Conservation (phyloP, 2,797 vertebrate species). For the Rhadinocentrus ornatus region DNA sequence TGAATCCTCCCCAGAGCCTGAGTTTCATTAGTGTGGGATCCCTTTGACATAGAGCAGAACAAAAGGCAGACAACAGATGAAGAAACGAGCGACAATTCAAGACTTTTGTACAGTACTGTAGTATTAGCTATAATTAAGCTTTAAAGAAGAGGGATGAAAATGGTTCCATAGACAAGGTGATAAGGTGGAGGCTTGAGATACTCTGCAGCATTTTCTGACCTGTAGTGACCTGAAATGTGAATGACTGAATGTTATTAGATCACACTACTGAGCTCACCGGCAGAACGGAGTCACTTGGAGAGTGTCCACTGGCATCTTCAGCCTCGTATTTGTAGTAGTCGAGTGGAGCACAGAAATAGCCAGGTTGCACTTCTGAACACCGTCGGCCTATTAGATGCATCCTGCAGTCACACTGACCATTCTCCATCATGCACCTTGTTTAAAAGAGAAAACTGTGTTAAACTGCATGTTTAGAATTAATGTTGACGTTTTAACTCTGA, state of each 20-base stretch:
- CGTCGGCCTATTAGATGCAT: slow-evolving; percentile 85
- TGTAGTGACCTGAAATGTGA: not conserved
- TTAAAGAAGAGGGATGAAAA: not conserved
- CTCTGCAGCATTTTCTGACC: not conserved
- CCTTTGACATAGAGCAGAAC: too few species aligned
- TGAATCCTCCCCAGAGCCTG: too few species aligned
- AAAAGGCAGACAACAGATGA: too few species aligned
- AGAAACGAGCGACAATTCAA: too few species aligned
- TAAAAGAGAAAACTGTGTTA: slow-evolving; percentile 8
- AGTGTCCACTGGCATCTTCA: slow-evolving; percentile 76
- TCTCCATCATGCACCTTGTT: slow-evolving; percentile 86
- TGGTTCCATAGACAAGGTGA: not conserved
- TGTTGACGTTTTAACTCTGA: not conserved
- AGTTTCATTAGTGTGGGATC: too few species aligned
- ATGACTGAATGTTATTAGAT: not conserved
- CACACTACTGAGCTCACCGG: slow-evolving; percentile 75
- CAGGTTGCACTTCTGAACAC: slow-evolving; percentile 87
- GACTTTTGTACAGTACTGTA: not conserved
- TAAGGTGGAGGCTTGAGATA: not conserved
- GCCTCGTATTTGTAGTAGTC: slow-evolving; percentile 89
- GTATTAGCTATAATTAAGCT: not conserved
- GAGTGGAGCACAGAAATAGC: slow-evolving; percentile 89
- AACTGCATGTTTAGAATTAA: not conserved
- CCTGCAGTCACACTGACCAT: slow-evolving; percentile 87
- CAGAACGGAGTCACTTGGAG: slow-evolving; percentile 77